These are phyloP conservation scores for Podargus strigoides DNA, from an alignment of 2,797 vertebrate genomes.

Conservation along the genomic window DNA sequence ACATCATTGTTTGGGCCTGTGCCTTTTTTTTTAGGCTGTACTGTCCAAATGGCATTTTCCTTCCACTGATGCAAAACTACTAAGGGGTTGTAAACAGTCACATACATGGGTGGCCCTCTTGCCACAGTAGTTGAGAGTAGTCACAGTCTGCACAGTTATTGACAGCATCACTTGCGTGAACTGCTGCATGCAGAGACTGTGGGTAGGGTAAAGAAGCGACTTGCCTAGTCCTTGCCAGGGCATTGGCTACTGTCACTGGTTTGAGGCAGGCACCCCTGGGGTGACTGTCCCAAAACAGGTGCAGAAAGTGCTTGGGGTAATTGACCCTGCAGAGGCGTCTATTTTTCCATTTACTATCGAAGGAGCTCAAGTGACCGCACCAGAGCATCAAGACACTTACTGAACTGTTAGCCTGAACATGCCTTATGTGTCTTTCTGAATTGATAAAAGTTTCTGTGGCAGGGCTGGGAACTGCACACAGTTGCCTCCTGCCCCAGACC, in stretches of 20 bases:
- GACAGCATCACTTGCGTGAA: neutral
- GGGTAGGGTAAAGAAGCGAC: fast-evolving
- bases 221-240: neutral
- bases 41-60: fast-evolving
- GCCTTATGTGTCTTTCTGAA: neutral
- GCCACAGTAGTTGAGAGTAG: neutral
- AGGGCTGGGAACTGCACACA: neutral
- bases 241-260: neutral
- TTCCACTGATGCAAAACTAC: neutral
- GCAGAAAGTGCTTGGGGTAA: neutral
- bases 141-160: neutral
- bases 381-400: fast-evolving
- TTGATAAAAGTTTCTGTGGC: neutral
- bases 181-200: neutral
- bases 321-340: neutral
- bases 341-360: neutral
- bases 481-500: neutral
- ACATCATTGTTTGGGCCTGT: neutral
- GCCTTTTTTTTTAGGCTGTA: neutral
- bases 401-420: fast-evolving
- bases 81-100: neutral
- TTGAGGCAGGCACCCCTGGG: neutral
- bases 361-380: neutral
- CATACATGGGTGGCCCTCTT: neutral
- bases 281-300: neutral